Base-by-base conservation (phyloP, 2,113 vertebrate genomes). In the Phycodurus eques region DNA sequence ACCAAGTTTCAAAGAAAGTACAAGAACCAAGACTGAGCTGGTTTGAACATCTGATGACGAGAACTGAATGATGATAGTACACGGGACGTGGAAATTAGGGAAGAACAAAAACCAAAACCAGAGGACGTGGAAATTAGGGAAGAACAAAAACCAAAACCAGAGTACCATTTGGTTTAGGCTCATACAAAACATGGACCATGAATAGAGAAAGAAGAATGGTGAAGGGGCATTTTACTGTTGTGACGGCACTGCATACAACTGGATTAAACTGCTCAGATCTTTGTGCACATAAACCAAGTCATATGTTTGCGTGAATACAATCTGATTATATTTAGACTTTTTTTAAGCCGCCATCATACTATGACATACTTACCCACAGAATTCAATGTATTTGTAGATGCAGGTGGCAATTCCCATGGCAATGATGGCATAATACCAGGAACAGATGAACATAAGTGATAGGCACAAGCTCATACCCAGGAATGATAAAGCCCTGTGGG, bases 351-450 rank as follows among this genome's bases (percentile, higher is more conserved):
- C 20, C 8, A 47, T 46, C 27, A 44, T 56, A 49, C 19, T n/a
- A 56, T 60, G 43, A 61, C 64, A 35, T 59, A 80, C 97, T 94
- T 79, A 99, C 98, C 98, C 97, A 0, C 96, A 93, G 88, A 98
- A 99, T 82, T 99, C 98, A 0, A 99, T 99, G 80, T 99, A 99
- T 80, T 99, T 99, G 93, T 99, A 99, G 93, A 99, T 99, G 89
- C 98, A 97, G n/a, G 95, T 92, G 0, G 98, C 98, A 0, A 99
- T 96, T 63, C 93, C 94, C 98, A 99, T 99, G 89, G 98, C 98
- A 2, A 99, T 91, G 39, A 99, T 93, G 0, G 98, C 98, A 0
- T 99, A 99, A 88, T 98, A 97, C 98, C 98, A 99, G 87, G 98
- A 99, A 86, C 96, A 99, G 92, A 99, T 97, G 90, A 99, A 99